Percentiles rank a stretch among this genome's conserved stretches.
Conservation (phyloP, 2,888 invertebrate species). For the Branchipolynoe longqiensis region DNA sequence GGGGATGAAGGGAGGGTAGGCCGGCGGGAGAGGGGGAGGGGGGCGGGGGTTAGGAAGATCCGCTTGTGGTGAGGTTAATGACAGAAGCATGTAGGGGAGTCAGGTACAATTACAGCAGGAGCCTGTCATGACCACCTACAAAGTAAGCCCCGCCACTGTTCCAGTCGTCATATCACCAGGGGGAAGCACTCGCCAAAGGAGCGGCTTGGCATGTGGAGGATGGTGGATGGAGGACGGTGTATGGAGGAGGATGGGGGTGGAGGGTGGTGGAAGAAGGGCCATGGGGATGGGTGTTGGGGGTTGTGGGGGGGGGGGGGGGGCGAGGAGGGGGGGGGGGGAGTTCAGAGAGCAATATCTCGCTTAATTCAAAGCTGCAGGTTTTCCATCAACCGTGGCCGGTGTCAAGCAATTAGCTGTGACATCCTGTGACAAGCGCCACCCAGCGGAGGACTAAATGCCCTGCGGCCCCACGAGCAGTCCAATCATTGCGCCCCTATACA, state of each 20-base stretch:
- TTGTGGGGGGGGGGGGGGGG: no score
- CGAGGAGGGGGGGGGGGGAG: no score
- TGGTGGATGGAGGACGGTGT: no score
- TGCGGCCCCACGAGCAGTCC: background rate
- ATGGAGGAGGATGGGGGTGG: no score
- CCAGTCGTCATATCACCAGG: background rate
- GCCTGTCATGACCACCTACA: background rate
- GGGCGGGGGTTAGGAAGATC: no score
- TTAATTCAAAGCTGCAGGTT: conserved; percentile 45
- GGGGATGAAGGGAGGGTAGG: no score
- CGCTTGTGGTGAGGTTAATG: background rate
- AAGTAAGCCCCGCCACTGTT: background rate
- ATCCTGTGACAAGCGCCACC: background rate
- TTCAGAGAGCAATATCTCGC: background rate
- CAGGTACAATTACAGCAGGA: conserved; percentile 2
- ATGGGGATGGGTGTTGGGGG: no score
- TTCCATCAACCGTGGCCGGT: conserved; percentile 3
- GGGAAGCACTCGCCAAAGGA: conserved; percentile 12
- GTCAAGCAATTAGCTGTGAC: conserved; percentile 29
- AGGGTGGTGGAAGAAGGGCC: no score
- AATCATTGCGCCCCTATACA: background rate
- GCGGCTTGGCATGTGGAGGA: background rate
- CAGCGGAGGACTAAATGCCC: background rate
- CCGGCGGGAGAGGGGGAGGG: no score
- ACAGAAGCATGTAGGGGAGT: conserved; percentile 11